A percentile compares a stretch with the other conserved stretches of the same genome.
Evolutionary conservation across 2,888 invertebrate genomes (phyloP).

Genomic region (Fragum whitleyi): DNA sequence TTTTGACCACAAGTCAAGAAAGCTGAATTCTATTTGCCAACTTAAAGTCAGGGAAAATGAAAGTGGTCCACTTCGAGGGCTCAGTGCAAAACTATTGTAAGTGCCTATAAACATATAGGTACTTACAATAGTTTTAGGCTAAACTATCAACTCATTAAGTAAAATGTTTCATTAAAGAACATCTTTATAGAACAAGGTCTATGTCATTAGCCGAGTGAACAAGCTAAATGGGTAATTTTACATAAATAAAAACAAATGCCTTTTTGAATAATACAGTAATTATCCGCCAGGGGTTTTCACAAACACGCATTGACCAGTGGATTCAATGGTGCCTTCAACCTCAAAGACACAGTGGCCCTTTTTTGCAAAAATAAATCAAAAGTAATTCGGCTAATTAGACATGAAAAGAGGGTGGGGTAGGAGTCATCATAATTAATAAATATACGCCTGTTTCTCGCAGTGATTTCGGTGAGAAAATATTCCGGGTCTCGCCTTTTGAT

Average conservation of each 20-base stretch:
- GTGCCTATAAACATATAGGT: too few relatives aligned
- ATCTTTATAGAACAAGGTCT: background rate
- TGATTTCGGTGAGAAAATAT: constrained; percentile 1
- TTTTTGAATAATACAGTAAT: background rate
- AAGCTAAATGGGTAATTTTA: background rate
- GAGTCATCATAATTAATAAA: constrained; percentile 24
- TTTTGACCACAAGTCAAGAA: too few relatives aligned
- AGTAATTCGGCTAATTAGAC: constrained; percentile 21
- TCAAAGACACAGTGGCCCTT: background rate
- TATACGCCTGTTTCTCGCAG: constrained; percentile 25
- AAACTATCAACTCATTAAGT: too few relatives aligned
- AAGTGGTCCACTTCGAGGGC: too few relatives aligned
- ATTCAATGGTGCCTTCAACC: background rate
- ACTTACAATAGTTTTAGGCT: too few relatives aligned
- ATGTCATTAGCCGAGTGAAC: background rate
- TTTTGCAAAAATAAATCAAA: constrained; percentile 22
- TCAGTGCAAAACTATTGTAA: too few relatives aligned
- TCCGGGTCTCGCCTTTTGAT: background rate
- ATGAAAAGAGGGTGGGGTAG: constrained; percentile 19
- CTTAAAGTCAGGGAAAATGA: too few relatives aligned
- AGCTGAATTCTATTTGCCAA: too few relatives aligned
- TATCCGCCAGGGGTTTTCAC: background rate
- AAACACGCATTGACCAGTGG: background rate
- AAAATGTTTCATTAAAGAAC: too few relatives aligned
- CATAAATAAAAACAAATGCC: background rate